phyloP scores from a whole-genome alignment of 2,888 invertebrate genomes.

The Anaspis maculata region DNA sequence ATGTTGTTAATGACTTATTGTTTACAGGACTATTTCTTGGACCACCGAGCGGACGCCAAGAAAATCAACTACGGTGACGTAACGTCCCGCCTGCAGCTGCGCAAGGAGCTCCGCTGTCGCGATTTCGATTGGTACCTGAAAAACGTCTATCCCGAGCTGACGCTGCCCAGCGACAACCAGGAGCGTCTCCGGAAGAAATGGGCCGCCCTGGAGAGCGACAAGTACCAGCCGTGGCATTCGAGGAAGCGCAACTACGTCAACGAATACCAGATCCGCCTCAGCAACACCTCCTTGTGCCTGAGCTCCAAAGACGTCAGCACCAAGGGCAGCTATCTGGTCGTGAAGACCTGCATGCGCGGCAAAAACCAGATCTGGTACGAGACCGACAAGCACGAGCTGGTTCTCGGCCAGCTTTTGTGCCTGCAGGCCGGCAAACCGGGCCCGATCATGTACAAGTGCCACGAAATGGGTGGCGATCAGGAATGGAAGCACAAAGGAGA shows the following conservation, averaged over 20 bases:
- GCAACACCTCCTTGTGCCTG: slow-evolving; percentile 66
- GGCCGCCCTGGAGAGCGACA: slow-evolving; percentile 53
- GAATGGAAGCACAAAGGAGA: slow-evolving; percentile 80
- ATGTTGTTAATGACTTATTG: no score
- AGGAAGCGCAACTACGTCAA: slow-evolving; percentile 67
- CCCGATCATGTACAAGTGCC: slow-evolving; percentile 82
- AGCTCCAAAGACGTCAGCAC: slow-evolving; percentile 68
- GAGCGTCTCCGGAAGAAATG: slow-evolving; percentile 51
- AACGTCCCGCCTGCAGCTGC: slow-evolving; percentile 59
- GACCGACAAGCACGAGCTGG: slow-evolving; percentile 73
- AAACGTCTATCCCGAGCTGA: slow-evolving; percentile 74
- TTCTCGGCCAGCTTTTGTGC: slow-evolving; percentile 76
- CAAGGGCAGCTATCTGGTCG: slow-evolving; percentile 64
- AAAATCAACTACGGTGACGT: slow-evolving; percentile 70
- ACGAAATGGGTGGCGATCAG: slow-evolving; percentile 84
- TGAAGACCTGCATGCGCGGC: slow-evolving; percentile 61
- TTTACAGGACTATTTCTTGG: slow-evolving; percentile 69
- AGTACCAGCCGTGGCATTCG: slow-evolving; percentile 77
- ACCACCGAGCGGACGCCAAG: slow-evolving; percentile 55
- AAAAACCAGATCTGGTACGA: slow-evolving; percentile 81
- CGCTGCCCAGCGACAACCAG: slow-evolving; percentile 53
- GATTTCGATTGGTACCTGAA: slow-evolving; percentile 83
- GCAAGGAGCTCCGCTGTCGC: slow-evolving; percentile 68
- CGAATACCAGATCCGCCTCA: slow-evolving; percentile 64
- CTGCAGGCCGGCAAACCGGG: slow-evolving; percentile 61